Base-by-base conservation (phyloP, 2,888 invertebrate species). In the Chaitophorus viminalis region DNA sequence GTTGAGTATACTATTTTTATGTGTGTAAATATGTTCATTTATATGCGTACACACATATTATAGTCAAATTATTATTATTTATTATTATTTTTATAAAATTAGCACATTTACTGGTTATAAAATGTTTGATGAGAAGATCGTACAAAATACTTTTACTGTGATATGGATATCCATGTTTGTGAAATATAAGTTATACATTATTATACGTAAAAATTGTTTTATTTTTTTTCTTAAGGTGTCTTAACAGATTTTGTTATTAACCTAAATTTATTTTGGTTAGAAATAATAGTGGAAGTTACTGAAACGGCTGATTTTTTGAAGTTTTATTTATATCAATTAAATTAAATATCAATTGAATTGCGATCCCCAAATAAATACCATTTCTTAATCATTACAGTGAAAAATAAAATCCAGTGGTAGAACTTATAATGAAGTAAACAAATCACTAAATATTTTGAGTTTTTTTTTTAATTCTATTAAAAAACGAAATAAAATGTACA, bases 81-180 rank as follows among this genome's bases (percentile, higher is more conserved):
- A 6, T 46, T 82, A 60, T 75, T 39, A 60, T 77, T 46, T 79
- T 60, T 86, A 33, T 79, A 72, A 52, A 72, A 87, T 74, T 39
- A 81, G 60, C 70, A 74, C 31, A 17, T 74, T 65, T 60, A 65
- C 36, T 81, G 72, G 36, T 39, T 81, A 74, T 87, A 39, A 76
- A n/a, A 87, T 60, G 31, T 75, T 87, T 81, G 31, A 87, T 72
- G 74, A 81, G 72, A 87, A 87, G 60, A 87, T 87, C 81, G 74
- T 87, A 87, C 87, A 87, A 87, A 87, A 79, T 75, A 79, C 46
- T 79, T 81, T 74, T 81, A 75, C 87, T 87, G 87, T 87, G 87
- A 87, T 87, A 87, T 81, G 81, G 81, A 65, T 60, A 81, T 81
- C 81, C 78, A 75, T 87, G 60, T 87, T 65, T 74, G 81, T 81